phyloP scores from a whole-genome alignment of 2,888 invertebrate species.

The Tipula unca region DNA sequence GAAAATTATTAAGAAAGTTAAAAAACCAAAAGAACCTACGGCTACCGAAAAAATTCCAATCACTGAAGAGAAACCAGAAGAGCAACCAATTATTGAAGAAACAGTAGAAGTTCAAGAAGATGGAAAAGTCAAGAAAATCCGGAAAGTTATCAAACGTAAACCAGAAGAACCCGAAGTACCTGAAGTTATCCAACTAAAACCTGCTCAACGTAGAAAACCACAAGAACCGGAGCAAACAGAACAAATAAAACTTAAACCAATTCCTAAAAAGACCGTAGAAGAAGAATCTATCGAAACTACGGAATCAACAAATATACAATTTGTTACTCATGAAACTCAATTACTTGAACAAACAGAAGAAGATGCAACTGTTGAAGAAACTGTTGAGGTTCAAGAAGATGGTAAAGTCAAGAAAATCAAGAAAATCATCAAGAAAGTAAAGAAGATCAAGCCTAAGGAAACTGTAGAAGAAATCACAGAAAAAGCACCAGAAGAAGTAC shows the following conservation, averaged over 20 bases:
- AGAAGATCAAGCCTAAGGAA: background rate
- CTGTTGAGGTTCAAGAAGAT: conserved; percentile 1
- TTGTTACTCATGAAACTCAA: background rate
- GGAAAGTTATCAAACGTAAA: background rate
- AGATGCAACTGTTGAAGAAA: background rate
- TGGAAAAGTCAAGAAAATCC: background rate
- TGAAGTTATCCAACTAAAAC: conserved; percentile 28
- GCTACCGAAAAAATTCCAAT: conserved; percentile 16
- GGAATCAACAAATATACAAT: conserved; percentile 29
- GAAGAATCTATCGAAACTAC: conserved; percentile 32
- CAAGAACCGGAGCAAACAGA: conserved; percentile 29
- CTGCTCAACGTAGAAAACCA: conserved; percentile 27
- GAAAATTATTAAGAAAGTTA: background rate
- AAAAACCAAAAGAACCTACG: background rate
- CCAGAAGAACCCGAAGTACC: conserved; percentile 25
- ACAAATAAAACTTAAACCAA: conserved; percentile 25
- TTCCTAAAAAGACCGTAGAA: conserved; percentile 20
- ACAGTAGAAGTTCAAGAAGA: background rate
- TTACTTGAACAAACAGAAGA: conserved; percentile 28
- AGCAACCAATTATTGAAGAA: conserved; percentile 28
- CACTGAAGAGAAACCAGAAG: conserved; percentile 27
- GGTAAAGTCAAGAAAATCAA: conserved; percentile 19
- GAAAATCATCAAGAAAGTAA: conserved; percentile 19
- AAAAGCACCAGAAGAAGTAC: background rate
- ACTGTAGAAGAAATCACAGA: background rate